A percentile compares a stretch with the other conserved stretches of the same genome.
Evolutionary conservation across 2,888 invertebrate genomes (phyloP).

Genomic region (Mythimna lalbum): DNA sequence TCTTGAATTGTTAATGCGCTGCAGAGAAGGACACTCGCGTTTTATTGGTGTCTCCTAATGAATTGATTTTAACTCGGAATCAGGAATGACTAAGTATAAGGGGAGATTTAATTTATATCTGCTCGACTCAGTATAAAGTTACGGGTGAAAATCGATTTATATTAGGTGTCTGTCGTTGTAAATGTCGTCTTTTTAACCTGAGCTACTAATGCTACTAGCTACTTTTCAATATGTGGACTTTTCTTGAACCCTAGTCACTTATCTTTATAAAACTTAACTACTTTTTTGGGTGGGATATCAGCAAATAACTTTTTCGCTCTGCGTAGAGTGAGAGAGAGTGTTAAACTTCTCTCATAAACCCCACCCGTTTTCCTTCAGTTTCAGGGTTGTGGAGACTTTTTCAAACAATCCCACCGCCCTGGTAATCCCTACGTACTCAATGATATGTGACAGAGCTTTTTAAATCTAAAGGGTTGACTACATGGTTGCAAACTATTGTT

Average conservation of each 20-base stretch:
- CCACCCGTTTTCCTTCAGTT: no score
- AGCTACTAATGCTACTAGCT: not conserved
- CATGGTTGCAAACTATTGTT: no score
- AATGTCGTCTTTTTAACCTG: not conserved
- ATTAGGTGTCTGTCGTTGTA: constrained; percentile 14
- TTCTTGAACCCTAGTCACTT: no score
- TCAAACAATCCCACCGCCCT: no score
- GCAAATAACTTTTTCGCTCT: no score
- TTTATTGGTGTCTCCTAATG: constrained; percentile 72
- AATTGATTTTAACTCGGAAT: constrained; percentile 74
- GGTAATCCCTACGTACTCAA: no score
- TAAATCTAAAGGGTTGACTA: no score
- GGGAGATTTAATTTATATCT: constrained; percentile 64
- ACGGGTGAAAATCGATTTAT: constrained; percentile 58
- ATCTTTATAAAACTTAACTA: not conserved
- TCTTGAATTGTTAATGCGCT: constrained; percentile 80
- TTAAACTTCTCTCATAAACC: no score
- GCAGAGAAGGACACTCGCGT: constrained; percentile 66
- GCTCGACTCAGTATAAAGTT: constrained; percentile 55
- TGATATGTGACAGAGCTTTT: no score
- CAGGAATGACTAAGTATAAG: constrained; percentile 65
- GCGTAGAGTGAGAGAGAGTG: no score
- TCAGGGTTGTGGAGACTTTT: no score
- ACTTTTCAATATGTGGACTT: not conserved
- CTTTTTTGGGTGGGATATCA: no score